These are phyloP conservation scores for Xenopus borealis DNA, from an alignment of 2,113 vertebrate species.

Conservation along the genomic window DNA sequence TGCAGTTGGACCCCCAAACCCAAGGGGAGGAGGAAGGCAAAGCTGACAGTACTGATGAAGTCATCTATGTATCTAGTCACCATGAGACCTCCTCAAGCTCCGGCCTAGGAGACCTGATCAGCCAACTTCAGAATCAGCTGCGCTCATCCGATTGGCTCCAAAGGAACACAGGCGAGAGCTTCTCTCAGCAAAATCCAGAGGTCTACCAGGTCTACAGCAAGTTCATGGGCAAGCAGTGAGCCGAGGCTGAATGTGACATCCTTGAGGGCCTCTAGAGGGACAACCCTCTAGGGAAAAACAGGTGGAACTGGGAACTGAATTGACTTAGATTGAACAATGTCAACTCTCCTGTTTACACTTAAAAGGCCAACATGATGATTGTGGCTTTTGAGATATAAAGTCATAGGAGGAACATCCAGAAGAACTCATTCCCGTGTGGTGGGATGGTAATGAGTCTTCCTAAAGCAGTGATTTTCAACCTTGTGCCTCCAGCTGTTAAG, in stretches of 20 bases:
- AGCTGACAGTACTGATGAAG: slow-evolving; percentile 65
- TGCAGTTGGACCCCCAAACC: slow-evolving; percentile 55
- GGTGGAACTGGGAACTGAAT: neutral
- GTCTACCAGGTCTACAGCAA: slow-evolving; percentile 78
- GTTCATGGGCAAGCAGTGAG: slow-evolving; percentile 69
- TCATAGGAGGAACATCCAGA: too few species aligned
- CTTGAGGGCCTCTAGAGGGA: neutral
- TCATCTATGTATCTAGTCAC: slow-evolving; percentile 54
- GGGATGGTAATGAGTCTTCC: too few species aligned
- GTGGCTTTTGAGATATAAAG: too few species aligned
- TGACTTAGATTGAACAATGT: too few species aligned
- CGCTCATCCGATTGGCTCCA: slow-evolving; percentile 75
- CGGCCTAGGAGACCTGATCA: slow-evolving; percentile 70
- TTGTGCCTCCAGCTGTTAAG: too few species aligned
- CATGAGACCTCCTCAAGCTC: slow-evolving; percentile 57
- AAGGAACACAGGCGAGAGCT: slow-evolving; percentile 74
- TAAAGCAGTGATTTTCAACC: too few species aligned
- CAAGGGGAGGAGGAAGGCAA: slow-evolving; percentile 55
- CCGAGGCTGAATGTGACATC: too few species aligned
- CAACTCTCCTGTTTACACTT: too few species aligned
- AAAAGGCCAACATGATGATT: too few species aligned
- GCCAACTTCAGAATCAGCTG: slow-evolving; percentile 74
- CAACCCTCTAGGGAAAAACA: neutral
- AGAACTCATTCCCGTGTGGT: too few species aligned
- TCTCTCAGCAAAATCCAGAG: slow-evolving; percentile 77